Percentiles rank a stretch among this genome's conserved stretches.
These are phyloP conservation scores for Pheosia gnoma DNA, from an alignment of 2,888 invertebrate genomes.

Conservation along the genomic window DNA sequence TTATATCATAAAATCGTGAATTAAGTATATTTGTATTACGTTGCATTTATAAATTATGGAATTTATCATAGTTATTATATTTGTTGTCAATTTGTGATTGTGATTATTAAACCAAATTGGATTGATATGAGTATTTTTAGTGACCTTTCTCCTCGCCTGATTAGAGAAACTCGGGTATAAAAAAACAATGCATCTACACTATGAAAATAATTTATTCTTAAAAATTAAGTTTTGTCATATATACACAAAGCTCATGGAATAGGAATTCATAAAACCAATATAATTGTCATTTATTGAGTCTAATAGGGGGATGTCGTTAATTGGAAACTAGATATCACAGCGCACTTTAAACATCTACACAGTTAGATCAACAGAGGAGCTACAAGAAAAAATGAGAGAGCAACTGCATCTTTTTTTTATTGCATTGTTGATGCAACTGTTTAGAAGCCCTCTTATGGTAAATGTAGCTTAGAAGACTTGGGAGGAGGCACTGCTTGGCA, in stretches of 20 bases:
- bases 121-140: constrained; percentile 32
- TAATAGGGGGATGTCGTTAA: too few relatives aligned
- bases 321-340: too few relatives aligned
- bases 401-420: too few relatives aligned
- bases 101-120: constrained; percentile 55
- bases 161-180: neutral
- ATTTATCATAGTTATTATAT: constrained; percentile 45
- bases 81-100: constrained; percentile 67
- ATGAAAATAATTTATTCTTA: constrained; percentile 14
- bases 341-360: too few relatives aligned
- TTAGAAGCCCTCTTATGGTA: too few relatives aligned
- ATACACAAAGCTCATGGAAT: constrained; percentile 3
- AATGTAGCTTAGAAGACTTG: too few relatives aligned
- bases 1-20: constrained; percentile 14
- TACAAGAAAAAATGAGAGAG: too few relatives aligned
- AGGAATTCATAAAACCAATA: neutral
- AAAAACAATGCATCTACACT: neutral
- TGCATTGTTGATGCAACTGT: too few relatives aligned
- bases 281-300: too few relatives aligned
- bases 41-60: constrained; percentile 43
- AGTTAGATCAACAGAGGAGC: too few relatives aligned
- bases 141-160: neutral
- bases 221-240: constrained; percentile 6
- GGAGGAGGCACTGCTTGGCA: too few relatives aligned
- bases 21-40: constrained; percentile 30